Evolutionary conservation across 2,888 invertebrate species (phyloP).

Genomic region (Neelides folsomi): DNA sequence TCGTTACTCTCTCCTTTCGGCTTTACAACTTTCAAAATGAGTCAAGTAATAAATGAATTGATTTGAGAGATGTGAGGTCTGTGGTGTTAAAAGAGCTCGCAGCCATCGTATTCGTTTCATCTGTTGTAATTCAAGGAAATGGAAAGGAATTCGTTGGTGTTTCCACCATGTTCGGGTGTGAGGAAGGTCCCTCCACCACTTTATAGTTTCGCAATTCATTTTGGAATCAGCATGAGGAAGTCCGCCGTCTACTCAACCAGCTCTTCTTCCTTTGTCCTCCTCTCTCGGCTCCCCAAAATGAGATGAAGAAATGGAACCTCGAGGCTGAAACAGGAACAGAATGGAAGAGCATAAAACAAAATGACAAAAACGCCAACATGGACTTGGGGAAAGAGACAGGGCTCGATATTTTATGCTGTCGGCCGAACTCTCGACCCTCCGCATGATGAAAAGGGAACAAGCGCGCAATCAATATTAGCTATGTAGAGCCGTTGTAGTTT

Average conservation of each 20-base stretch:
- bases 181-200: too few species aligned
- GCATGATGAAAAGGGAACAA: constrained; percentile 25
- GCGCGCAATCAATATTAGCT: constrained; percentile 31
- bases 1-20: too few species aligned
- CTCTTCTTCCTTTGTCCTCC: neutral
- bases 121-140: too few species aligned
- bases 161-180: too few species aligned
- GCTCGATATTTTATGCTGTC: constrained; percentile 33
- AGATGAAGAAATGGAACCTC: neutral
- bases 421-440: constrained; percentile 10
- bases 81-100: too few species aligned
- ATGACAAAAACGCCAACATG: constrained; percentile 27
- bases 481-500: constrained; percentile 14
- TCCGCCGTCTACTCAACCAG: neutral
- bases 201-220: neutral
- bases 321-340: constrained; percentile 5
- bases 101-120: too few species aligned
- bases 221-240: neutral
- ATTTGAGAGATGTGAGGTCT: too few species aligned
- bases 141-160: too few species aligned
- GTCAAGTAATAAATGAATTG: too few species aligned
- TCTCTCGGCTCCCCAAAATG: neutral
- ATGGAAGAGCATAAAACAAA: constrained; percentile 28
- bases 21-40: too few species aligned
- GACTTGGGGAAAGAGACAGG: constrained; percentile 24